Base-by-base conservation (phyloP, 2,113 vertebrate species). In the Trochalopteron elliotii region DNA sequence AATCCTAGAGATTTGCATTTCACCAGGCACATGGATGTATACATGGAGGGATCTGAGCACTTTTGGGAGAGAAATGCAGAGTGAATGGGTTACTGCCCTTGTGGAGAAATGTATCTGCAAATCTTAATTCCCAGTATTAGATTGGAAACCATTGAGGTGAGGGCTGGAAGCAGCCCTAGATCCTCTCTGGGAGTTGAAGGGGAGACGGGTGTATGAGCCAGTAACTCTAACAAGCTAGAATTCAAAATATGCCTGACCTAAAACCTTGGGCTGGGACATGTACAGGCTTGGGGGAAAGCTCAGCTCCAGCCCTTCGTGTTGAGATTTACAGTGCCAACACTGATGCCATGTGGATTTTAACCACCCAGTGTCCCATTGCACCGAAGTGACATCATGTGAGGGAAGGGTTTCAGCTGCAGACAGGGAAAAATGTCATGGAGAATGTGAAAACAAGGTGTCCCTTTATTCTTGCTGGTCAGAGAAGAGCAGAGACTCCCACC, bases 161-260 rank as follows among this genome's bases (percentile, higher is more conserved):
- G 33, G 79, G 33, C 83, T 95, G 39, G 52, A 71, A 78, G 49
- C 22, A 20, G 65, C 59, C 64, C 65, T 69, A 31, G 84, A 84
- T 94, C 68, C 47, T 80, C 70, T 78, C 89, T 69, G 50, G 86
- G 75, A 96, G 90, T 85, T 92, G 63, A 35, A 75, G 47, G 67
- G 63, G 37, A 93, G 79, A 74, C 0, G 5, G 35, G 16, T 45
- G n/a, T 31, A 45, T 11, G n/a, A 96, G 31, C 44, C 1, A 3
- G 31, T 86, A 92, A 76, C 18, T 68, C 83, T 68, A 63, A 93
- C 31, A 40, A 60, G 37, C 40, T 92, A 83, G 93, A 96, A 94
- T 94, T 94, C 88, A 89, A 90, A 95, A 84, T 87, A 95, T 92
- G 86, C 57, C 49, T 8, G 15, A 83, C 44, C 56, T 94, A 81